phyloP scores from a whole-genome alignment of 2,888 invertebrate species.

The Drosophila barbarae region DNA sequence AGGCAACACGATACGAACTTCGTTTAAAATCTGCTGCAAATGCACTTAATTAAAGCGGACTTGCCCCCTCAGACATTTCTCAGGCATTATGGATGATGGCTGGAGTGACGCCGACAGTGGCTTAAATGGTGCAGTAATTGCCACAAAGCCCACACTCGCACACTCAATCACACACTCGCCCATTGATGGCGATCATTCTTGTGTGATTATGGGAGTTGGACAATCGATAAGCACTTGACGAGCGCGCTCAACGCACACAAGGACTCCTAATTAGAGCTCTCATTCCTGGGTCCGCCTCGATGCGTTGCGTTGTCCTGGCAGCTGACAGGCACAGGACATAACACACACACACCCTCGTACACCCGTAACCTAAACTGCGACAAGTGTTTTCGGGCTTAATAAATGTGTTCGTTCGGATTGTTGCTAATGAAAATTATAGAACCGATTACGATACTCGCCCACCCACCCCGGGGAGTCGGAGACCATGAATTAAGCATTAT shows the following conservation, averaged over 20 bases:
- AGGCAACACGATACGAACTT: conserved; percentile 3
- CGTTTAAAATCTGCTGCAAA: conserved; percentile 18
- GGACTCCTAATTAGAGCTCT: conserved; percentile 29
- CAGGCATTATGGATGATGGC: conserved; percentile 1
- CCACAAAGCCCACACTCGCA: conserved; percentile 22
- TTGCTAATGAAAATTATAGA: conserved; percentile 42
- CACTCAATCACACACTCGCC: conserved; percentile 2
- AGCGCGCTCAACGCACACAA: conserved; percentile 24
- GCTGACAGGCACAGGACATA: conserved; percentile 25
- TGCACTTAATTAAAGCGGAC: conserved; percentile 18
- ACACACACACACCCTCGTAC: background rate
- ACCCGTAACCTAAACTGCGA: conserved; percentile 42
- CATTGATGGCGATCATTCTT: conserved; percentile 51
- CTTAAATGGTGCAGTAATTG: conserved; percentile 42
- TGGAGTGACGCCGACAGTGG: conserved; percentile 3
- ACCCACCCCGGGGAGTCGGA: conserved; percentile 2
- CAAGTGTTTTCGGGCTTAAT: conserved; percentile 64
- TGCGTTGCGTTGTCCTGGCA: conserved; percentile 38
- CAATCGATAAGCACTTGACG: conserved; percentile 56
- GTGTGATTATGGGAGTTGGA: conserved; percentile 54
- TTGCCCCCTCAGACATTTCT: conserved; percentile 12
- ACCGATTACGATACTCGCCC: conserved; percentile 15
- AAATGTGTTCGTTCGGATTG: conserved; percentile 45
- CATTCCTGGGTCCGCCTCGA: conserved; percentile 1
- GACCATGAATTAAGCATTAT: conserved; percentile 26